Evolutionary conservation across 2,113 vertebrate species (phyloP), one percentile per base, ranked within the genome.

Genomic region (Alosa alosa): DNA sequence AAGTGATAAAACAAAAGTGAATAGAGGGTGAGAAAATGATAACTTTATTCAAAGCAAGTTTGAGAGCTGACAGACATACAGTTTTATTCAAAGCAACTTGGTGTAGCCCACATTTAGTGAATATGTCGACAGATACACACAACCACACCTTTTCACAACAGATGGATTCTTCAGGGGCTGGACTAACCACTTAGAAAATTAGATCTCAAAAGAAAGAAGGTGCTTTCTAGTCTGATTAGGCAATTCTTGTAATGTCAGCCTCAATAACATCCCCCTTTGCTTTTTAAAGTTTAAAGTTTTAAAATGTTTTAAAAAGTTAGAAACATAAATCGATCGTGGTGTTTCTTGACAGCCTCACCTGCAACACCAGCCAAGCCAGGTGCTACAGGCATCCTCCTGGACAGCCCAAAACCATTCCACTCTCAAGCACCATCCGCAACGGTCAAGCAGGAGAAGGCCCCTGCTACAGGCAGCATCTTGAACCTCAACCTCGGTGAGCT

Each of bases 401-500:
- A 96, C 91, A 97, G 97, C 88, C 96, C 97, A 11, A 99, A 98
- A 94, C 94, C 97, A 36, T 97, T 97, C 91, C 97, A 96, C 85
- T 96, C 96, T 60, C 97, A 96, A 91, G 91, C 95, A 4, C 94
- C 97, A 75, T 94, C 96, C 52, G 91, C 93, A 0, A 94, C 96
- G 0, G 22, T 95, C 44, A 99, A 99, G 91, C 95, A 94, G 85
- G 97, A 99, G 88, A 96, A 97, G 89, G 93, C 95, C 0, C 90
- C 96, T 50, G 94, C 95, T 85, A 97, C 97, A 0, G 98, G 97
- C 87, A 98, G 98, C 94, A 99, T 99, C 91, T 94, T 99, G 88
- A 99, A 99, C 91, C 96, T 99, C 41, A 99, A 99, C 92, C 95
- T 99, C 88, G 98, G 98, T 99, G 91, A 97, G 92, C 93, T 78